These are phyloP conservation scores for Petroica traversi DNA, from an alignment of 2,113 vertebrate genomes.

Conservation along the genomic window DNA sequence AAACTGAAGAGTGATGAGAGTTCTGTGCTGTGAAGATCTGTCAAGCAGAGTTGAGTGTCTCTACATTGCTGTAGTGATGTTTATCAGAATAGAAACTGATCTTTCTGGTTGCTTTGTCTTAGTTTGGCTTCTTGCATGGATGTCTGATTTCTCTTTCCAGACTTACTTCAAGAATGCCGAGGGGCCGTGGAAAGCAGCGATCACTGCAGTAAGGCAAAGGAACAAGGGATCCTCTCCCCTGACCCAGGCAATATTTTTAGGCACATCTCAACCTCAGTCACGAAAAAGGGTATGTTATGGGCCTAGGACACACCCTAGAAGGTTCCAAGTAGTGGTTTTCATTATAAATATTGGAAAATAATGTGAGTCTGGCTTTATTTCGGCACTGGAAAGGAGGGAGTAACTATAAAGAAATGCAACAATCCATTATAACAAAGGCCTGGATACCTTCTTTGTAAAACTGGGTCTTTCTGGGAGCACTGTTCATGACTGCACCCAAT, in stretches of 20 bases:
- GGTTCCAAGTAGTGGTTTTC: background rate
- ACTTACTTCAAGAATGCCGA: constrained; percentile 82
- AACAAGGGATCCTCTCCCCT: constrained; percentile 33
- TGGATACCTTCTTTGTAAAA: background rate
- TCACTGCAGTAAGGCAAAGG: constrained; percentile 74
- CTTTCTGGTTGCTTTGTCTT: background rate
- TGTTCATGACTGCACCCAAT: background rate
- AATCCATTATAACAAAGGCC: background rate
- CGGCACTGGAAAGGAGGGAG: background rate
- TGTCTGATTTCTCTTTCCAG: constrained; percentile 68
- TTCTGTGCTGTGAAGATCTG: background rate
- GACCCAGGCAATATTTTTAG: background rate
- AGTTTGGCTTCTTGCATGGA: background rate
- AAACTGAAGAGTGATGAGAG: background rate
- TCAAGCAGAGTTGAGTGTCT: background rate
- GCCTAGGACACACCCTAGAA: background rate
- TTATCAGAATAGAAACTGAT: background rate
- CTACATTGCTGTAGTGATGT: background rate
- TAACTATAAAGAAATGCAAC: background rate
- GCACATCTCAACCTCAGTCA: background rate
- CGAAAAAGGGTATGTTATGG: constrained; percentile 69
- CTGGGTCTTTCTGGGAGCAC: background rate
- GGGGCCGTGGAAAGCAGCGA: constrained; percentile 80
- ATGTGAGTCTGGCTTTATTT: background rate
- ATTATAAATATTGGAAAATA: background rate